Conservation (phyloP, 2,797 vertebrate species). For the Leucoraja ocellata region DNA sequence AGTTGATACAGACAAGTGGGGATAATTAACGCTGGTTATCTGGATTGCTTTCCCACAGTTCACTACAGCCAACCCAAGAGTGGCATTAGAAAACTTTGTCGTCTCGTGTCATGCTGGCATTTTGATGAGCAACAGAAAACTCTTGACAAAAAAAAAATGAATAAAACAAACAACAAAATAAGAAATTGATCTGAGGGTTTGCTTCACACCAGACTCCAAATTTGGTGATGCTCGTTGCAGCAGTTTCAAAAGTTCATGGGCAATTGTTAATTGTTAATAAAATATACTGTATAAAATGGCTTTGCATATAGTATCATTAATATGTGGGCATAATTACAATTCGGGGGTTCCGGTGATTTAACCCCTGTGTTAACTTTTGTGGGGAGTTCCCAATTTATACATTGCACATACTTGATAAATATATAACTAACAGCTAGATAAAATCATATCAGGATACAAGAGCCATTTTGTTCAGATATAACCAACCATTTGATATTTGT, state of each 20-base stretch:
- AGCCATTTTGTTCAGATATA: background rate
- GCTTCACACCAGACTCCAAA: too few species aligned
- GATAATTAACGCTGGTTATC: background rate
- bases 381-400: background rate
- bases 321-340: background rate
- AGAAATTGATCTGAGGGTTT: background rate
- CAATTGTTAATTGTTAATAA: background rate
- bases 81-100: background rate
- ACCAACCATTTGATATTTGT: background rate
- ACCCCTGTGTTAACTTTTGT: background rate
- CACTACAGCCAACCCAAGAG: background rate
- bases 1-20: background rate
- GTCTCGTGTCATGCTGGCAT: constrained; percentile 17
- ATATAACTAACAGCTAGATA: background rate
- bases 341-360: background rate
- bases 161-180: constrained; percentile 2
- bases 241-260: background rate
- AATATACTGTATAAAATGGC: background rate
- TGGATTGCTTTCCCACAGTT: background rate
- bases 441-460: background rate
- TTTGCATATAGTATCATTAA: background rate
- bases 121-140: background rate
- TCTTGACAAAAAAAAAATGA: background rate
- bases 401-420: background rate
- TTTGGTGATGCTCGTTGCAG: background rate